Conservation (phyloP, 1,140 invertebrate genomes). For the Drosophila watanabei region DNA sequence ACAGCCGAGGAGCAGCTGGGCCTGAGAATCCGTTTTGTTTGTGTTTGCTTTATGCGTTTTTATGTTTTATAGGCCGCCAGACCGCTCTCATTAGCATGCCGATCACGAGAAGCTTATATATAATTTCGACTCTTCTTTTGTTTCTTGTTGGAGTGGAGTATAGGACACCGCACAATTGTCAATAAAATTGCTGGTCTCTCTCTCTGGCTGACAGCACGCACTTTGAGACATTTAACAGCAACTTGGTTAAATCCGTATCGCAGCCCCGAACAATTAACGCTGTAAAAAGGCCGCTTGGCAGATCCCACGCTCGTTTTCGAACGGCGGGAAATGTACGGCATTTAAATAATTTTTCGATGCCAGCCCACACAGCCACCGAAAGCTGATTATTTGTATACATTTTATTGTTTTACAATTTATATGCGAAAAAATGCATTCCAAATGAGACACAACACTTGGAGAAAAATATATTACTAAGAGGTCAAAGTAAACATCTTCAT, state of each 20-base stretch:
- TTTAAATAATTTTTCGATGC: constrained; percentile 75
- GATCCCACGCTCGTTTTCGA: constrained; percentile 70
- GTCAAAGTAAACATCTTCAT: neutral
- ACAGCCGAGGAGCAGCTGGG: constrained; percentile 32
- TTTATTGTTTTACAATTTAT: constrained; percentile 76
- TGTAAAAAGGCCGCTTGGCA: constrained; percentile 30
- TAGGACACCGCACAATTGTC: constrained; percentile 65
- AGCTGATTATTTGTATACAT: constrained; percentile 70
- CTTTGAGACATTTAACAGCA: constrained; percentile 59
- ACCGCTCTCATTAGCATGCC: constrained; percentile 72
- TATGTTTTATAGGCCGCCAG: constrained; percentile 68
- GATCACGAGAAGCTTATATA: constrained; percentile 70
- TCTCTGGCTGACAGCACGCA: constrained; percentile 52
- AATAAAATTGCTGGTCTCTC: constrained; percentile 63
- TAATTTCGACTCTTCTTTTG: constrained; percentile 49
- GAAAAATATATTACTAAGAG: neutral
- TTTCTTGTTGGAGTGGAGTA: constrained; percentile 24
- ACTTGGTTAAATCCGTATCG: constrained; percentile 35
- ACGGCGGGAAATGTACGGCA: constrained; percentile 66
- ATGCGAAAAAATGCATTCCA: constrained; percentile 80
- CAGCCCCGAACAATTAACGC: constrained; percentile 45
- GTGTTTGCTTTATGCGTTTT: constrained; percentile 64
- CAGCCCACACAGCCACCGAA: constrained; percentile 64
- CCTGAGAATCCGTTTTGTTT: constrained; percentile 62
- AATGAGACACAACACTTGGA: constrained; percentile 43